These are phyloP conservation scores for Caenorhabditis imperialis DNA, from an alignment of 2,888 invertebrate species.

Conservation along the genomic window DNA sequence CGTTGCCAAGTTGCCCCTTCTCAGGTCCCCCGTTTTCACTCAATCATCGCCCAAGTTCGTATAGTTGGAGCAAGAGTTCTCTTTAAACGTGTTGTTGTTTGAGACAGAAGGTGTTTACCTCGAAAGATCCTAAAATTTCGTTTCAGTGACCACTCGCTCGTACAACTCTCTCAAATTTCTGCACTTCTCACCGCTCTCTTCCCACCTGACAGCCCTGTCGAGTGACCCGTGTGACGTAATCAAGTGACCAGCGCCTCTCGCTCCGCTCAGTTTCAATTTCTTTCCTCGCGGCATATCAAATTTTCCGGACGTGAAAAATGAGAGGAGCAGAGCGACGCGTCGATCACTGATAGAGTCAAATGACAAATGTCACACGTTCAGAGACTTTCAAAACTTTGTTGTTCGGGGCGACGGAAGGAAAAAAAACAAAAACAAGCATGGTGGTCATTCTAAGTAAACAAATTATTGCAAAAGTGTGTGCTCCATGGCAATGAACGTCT, in stretches of 20 bases:
- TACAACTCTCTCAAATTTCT: conserved; percentile 40
- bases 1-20: no score
- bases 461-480: background rate
- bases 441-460: background rate
- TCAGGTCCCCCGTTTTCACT: conserved; percentile 7
- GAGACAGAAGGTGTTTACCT: conserved; percentile 9
- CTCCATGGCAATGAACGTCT: conserved; percentile 11
- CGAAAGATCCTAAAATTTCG: conserved; percentile 9
- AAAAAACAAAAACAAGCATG: conserved; percentile 1
- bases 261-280: background rate
- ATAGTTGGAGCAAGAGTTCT: no score
- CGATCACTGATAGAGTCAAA: conserved; percentile 26
- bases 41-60: background rate
- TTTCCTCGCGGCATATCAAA: conserved; percentile 13
- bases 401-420: background rate
- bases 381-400: background rate
- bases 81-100: conserved; percentile 41
- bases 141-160: conserved; percentile 42
- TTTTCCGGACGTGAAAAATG: conserved; percentile 2
- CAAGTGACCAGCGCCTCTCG: conserved; percentile 10
- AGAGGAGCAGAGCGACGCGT: conserved; percentile 24
- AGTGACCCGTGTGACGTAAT: conserved; percentile 45
- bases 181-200: conserved; percentile 22
- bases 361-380: conserved; percentile 16
- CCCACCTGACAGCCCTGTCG: conserved; percentile 29